These are phyloP conservation scores for Leptarthrus brevirostris DNA, from an alignment of 2,888 invertebrate species.

Conservation along the genomic window DNA sequence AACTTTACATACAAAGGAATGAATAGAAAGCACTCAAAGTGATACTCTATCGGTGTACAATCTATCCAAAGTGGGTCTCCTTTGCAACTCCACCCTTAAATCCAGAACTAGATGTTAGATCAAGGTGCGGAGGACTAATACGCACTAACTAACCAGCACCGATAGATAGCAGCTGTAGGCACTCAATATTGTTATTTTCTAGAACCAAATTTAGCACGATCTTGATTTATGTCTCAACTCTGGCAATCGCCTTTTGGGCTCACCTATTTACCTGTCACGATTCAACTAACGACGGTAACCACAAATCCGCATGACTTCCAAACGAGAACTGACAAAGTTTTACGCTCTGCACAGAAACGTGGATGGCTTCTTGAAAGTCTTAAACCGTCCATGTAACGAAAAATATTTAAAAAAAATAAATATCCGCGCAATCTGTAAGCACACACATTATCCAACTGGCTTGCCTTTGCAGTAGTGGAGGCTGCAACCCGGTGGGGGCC, in stretches of 20 bases:
- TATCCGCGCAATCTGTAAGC: constrained; percentile 29
- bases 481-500: constrained; percentile 18
- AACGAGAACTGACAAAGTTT: constrained; percentile 55
- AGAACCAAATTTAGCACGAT: constrained; percentile 51
- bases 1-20: background rate
- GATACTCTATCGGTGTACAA: background rate
- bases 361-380: constrained; percentile 42
- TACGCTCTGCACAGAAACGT: constrained; percentile 13
- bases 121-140: background rate
- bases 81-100: constrained; percentile 27
- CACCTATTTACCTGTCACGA: constrained; percentile 47
- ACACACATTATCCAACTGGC: background rate
- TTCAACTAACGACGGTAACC: constrained; percentile 15
- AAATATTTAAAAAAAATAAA: constrained; percentile 38
- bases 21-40: constrained; percentile 17
- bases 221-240: constrained; percentile 51
- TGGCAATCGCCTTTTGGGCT: constrained; percentile 30
- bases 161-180: background rate
- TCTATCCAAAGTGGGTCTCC: constrained; percentile 13
- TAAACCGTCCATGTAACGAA: background rate
- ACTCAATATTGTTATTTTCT: background rate
- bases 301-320: constrained; percentile 57
- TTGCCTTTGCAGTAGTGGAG: constrained; percentile 7
- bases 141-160: background rate
- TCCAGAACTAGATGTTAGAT: background rate